phyloP scores from a whole-genome alignment of 2,113 vertebrate species.

The Charadrius vociferus region DNA sequence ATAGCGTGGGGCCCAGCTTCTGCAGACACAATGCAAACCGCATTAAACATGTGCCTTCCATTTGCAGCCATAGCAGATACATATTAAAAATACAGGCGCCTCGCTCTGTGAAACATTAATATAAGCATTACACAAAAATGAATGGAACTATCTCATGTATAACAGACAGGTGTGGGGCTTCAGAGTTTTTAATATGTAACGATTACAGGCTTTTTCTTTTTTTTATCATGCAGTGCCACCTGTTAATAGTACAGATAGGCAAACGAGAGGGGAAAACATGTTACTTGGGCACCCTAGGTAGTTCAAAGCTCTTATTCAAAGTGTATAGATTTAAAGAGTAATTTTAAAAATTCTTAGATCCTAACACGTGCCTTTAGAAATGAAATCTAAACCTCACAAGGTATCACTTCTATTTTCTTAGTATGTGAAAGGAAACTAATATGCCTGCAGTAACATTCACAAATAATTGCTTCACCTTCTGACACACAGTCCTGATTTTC shows the following conservation, averaged over 20 bases:
- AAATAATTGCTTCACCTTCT: constrained; percentile 50
- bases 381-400: not conserved
- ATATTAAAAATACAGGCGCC: not conserved
- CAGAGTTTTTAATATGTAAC: not conserved
- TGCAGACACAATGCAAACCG: not conserved
- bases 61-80: not conserved
- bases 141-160: not conserved
- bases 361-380: not conserved
- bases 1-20: not conserved
- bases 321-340: not conserved
- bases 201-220: not conserved
- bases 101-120: not conserved
- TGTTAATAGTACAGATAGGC: not conserved
- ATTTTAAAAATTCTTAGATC: not conserved
- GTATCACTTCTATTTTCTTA: not conserved
- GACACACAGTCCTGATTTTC: constrained; percentile 20
- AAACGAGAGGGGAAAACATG: not conserved
- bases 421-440: constrained; percentile 2
- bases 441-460: constrained; percentile 6
- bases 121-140: not conserved
- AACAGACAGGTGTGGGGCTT: not conserved
- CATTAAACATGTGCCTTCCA: not conserved
- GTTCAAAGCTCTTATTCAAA: not conserved
- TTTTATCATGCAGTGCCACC: not conserved
- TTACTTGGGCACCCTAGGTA: not conserved